Evolutionary conservation across 2,797 vertebrate genomes (phyloP), one percentile per base, ranked within the genome.

Genomic region (Lagocephalus sceleratus): DNA sequence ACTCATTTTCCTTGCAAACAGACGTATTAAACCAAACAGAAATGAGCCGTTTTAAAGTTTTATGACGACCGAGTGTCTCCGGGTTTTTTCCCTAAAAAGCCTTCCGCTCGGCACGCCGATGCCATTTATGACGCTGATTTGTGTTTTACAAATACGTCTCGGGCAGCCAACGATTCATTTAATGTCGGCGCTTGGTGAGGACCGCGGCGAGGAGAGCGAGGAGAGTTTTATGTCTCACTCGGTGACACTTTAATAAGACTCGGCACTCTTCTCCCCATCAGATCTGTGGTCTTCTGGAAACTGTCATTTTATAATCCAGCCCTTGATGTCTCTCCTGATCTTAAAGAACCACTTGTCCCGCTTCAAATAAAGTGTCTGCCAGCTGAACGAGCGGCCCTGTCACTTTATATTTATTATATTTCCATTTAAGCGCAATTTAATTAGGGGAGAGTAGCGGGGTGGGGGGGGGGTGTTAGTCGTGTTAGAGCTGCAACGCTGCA

Each of bases 111-210:
- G 63, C 50, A 60, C 25, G 44, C 26, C 26, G 26, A 29, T 9
- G 51, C 66, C 71, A 73, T 78, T 54, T 74, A 48, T 69, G 26
- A 29, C 5, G 26, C 6, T 8, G 10, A 29, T 29, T 29, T 29
- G 26, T 29, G 26, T 71, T 35, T 59, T 50, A 76, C 48, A 63
- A 20, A 29, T 5, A 61, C 45, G 67, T 59, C 56, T 29, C 38
- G 52, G 46, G 26, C 41, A 55, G 65, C 47, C 61, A 47, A 20
- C 53, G 76, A 58, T 65, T 71, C 57, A 44, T 60, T 29, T 61
- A 73, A 81, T 71, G 44, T n/a, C n/a, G n/a, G n/a, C 53, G 63
- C 72, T 71, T 68, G 71, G 51, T 68, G 66, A 60, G 57, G 44
- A 72, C 57, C 75, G 26, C 21, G 26, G 26, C 26, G 8, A 29